Percentiles rank a stretch among this genome's conserved stretches.
phyloP scores from a whole-genome alignment of 1,140 invertebrate species.

The Heterodera carotae region DNA sequence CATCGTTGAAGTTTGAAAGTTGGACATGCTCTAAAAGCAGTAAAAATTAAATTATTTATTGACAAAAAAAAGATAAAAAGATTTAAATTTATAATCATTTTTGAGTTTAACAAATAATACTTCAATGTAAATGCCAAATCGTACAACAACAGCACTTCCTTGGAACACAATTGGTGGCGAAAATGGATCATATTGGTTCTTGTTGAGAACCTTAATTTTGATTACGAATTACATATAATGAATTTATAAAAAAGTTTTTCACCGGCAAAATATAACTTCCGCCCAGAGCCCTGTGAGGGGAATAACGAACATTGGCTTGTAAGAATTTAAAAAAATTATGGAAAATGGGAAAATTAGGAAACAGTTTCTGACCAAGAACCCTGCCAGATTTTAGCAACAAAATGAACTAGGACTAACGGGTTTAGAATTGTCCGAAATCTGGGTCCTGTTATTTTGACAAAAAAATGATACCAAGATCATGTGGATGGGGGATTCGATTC shows the following conservation, averaged over 20 bases:
- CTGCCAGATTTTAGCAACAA: too few species aligned
- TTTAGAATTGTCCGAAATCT: too few species aligned
- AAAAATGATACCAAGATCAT: too few species aligned
- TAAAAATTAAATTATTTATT: not conserved
- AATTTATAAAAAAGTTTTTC: not conserved
- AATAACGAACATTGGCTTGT: not conserved
- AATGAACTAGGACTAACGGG: too few species aligned
- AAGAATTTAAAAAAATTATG: slow-evolving; percentile 14
- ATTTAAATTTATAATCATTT: too few species aligned
- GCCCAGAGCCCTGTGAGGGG: slow-evolving; percentile 56
- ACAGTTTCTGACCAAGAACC: too few species aligned
- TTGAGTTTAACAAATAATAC: slow-evolving; percentile 12
- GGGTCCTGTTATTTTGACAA: too few species aligned
- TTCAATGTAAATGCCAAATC: slow-evolving; percentile 65
- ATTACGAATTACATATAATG: not conserved
- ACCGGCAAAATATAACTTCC: slow-evolving; percentile 60
- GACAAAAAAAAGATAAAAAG: too few species aligned
- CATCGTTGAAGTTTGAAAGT: slow-evolving; percentile 65
- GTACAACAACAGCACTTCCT: slow-evolving; percentile 59
- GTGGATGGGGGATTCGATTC: too few species aligned
- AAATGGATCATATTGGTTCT: slow-evolving; percentile 65
- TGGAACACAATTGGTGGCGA: slow-evolving; percentile 64
- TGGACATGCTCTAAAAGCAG: slow-evolving; percentile 49
- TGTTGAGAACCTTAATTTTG: slow-evolving; percentile 50
- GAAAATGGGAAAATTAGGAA: too few species aligned